A percentile compares a stretch with the other conserved stretches of the same genome.
phyloP scores from a whole-genome alignment of 2,888 invertebrate genomes.

The Taphrorychus bicolor region DNA sequence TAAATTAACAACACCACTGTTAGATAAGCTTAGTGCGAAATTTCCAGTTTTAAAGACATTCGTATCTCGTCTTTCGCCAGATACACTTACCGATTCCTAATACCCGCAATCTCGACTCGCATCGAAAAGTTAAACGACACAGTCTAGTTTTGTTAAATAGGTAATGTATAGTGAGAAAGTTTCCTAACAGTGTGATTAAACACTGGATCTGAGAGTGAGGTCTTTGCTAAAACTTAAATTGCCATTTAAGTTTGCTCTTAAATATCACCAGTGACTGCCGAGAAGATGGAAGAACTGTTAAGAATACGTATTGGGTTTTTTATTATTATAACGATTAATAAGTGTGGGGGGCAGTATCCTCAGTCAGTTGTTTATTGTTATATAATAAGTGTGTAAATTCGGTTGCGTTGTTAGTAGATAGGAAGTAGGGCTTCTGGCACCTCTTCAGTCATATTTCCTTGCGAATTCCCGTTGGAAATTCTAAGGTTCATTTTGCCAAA shows the following conservation, averaged over 20 bases:
- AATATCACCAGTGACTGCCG: too few relatives aligned
- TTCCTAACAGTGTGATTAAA: slow-evolving; percentile 29
- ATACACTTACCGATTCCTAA: not conserved
- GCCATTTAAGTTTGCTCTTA: slow-evolving; percentile 15
- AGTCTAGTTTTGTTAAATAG: slow-evolving; percentile 11
- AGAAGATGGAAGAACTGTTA: too few relatives aligned
- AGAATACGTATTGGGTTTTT: too few relatives aligned
- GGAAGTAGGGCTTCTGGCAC: too few relatives aligned
- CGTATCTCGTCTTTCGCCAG: not conserved
- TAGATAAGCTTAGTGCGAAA: not conserved
- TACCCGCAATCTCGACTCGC: not conserved
- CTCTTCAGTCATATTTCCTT: too few relatives aligned
- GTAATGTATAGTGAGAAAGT: slow-evolving; percentile 12
- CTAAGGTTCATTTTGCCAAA: too few relatives aligned
- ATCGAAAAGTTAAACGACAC: not conserved
- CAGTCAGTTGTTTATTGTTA: too few relatives aligned
- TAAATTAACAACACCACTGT: not conserved
- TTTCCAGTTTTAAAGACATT: not conserved
- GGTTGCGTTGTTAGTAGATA: too few relatives aligned
- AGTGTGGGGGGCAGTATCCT: too few relatives aligned
- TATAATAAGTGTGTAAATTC: too few relatives aligned
- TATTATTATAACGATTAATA: too few relatives aligned
- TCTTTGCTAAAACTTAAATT: slow-evolving; percentile 25
- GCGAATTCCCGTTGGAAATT: too few relatives aligned
- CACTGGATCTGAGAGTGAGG: not conserved